Evolutionary conservation across 2,113 vertebrate genomes (phyloP).

Genomic region (Nothocercus nigrocapillus): DNA sequence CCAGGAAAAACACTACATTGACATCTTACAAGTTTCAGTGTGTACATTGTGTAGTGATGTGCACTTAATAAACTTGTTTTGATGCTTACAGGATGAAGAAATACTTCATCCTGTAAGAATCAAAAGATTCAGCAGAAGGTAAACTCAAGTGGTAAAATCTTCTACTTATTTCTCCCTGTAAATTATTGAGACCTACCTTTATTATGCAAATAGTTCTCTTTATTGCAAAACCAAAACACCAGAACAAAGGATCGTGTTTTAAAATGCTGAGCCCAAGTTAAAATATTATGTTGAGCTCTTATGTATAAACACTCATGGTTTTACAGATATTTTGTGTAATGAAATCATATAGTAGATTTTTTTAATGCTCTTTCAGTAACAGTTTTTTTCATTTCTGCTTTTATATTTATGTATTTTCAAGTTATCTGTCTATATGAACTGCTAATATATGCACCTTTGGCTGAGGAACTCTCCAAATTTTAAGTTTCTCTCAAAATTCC

Average conservation of each 20-base stretch:
- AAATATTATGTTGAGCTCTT: background rate
- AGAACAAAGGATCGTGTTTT: background rate
- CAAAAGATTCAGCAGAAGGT: background rate
- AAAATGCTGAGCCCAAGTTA: background rate
- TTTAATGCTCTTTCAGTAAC: background rate
- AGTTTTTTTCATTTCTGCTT: background rate
- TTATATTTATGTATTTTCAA: background rate
- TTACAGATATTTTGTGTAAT: background rate
- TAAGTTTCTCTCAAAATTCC: background rate
- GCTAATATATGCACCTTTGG: background rate
- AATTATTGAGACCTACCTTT: background rate
- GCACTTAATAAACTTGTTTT: slow-evolving; percentile 55
- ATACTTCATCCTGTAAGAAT: slow-evolving; percentile 1
- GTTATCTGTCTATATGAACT: background rate
- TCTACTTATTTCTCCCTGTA: background rate
- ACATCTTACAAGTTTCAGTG: slow-evolving; percentile 56
- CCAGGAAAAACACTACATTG: slow-evolving; percentile 36
- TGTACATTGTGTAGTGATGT: slow-evolving; percentile 1
- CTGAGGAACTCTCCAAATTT: background rate
- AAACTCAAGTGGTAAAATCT: background rate
- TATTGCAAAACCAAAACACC: background rate
- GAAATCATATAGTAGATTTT: background rate
- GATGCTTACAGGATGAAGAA: background rate
- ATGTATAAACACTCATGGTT: background rate
- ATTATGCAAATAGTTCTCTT: background rate